These are phyloP conservation scores for Catostomus latipinnis DNA, from an alignment of 2,797 vertebrate species.

Conservation along the genomic window DNA sequence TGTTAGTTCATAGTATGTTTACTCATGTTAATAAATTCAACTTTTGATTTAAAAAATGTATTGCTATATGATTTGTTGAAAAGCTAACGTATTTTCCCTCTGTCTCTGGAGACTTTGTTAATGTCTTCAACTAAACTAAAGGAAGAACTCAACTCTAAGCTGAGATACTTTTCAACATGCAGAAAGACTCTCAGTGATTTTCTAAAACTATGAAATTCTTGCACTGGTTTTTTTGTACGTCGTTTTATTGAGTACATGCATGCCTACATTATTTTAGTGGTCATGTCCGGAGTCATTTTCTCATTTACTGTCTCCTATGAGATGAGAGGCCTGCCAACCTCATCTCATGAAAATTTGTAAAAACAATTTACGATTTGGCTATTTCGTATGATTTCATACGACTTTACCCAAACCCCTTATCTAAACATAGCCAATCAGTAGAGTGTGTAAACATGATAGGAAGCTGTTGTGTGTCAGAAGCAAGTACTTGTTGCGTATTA, in stretches of 20 bases:
- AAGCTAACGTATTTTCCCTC: background rate
- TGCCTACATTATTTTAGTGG: background rate
- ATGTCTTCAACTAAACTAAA: background rate
- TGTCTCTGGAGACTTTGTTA: background rate
- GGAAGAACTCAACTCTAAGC: background rate
- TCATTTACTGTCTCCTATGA: background rate
- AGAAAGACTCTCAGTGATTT: background rate
- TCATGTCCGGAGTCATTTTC: background rate
- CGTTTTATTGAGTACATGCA: background rate
- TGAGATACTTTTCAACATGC: background rate
- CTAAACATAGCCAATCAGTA: too few species aligned
- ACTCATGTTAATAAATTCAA: too few species aligned
- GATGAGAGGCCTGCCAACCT: background rate
- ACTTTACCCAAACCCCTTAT: too few species aligned
- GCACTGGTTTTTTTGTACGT: slow-evolving; percentile 1
- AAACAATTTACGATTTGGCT: too few species aligned
- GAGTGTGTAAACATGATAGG: too few species aligned
- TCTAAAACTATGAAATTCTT: background rate
- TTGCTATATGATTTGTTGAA: too few species aligned
- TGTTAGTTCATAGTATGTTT: too few species aligned
- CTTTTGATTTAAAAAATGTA: too few species aligned
- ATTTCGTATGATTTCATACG: too few species aligned
- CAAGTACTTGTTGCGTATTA: too few species aligned
- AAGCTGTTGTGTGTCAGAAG: too few species aligned
- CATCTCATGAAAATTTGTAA: too few species aligned